Conservation (phyloP, 2,113 vertebrate species). For the Pangasianodon hypophthalmus region DNA sequence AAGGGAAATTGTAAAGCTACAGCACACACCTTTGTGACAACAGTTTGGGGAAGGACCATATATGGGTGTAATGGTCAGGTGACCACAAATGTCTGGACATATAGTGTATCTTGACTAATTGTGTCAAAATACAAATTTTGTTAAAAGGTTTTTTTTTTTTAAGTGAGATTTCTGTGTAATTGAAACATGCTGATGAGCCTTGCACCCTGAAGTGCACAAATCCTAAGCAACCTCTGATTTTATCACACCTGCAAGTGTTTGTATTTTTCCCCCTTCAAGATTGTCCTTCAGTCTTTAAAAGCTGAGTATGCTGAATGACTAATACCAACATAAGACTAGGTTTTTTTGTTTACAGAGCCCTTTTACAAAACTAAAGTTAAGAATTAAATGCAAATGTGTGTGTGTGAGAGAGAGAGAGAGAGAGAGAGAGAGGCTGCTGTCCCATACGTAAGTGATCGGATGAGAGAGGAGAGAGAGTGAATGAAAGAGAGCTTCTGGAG, state of each 20-base stretch:
- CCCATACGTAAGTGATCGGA: background rate
- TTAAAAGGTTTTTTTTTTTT: no score
- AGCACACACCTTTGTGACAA: no score
- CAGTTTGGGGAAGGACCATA: no score
- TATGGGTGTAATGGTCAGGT: background rate
- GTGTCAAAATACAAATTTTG: no score
- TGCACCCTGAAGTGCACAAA: no score
- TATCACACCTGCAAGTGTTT: background rate
- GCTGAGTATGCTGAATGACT: background rate
- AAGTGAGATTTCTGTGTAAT: no score
- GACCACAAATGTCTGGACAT: background rate
- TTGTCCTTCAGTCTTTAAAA: background rate
- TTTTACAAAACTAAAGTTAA: background rate
- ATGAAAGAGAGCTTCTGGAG: slow-evolving; percentile 68
- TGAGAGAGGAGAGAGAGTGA: slow-evolving; percentile 22
- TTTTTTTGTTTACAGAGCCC: no score
- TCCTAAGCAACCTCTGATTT: background rate
- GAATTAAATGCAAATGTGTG: background rate
- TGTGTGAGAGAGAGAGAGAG: no score
- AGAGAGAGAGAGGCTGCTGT: background rate
- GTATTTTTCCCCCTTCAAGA: background rate
- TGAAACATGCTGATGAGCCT: no score
- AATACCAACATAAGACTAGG: background rate
- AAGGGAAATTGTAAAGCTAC: no score
- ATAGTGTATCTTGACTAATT: background rate